Percentiles rank a stretch among this genome's conserved stretches.
These are phyloP conservation scores for Pseudocheirus occidentalis DNA, from an alignment of 2,797 vertebrate species.

Conservation along the genomic window DNA sequence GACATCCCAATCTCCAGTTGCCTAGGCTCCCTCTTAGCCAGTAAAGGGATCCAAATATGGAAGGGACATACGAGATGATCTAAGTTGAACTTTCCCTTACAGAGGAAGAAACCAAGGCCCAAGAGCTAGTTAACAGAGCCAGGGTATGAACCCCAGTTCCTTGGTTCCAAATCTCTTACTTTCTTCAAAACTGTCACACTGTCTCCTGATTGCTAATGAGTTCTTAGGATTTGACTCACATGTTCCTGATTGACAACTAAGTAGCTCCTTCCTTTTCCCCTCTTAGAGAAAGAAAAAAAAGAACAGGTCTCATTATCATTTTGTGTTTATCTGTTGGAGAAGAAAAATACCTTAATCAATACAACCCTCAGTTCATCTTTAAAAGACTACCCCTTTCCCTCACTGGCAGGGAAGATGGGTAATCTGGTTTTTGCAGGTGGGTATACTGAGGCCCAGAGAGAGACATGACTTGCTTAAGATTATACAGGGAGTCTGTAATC, in stretches of 20 bases:
- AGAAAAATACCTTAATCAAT: not conserved
- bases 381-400: not conserved
- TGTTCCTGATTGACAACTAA: not conserved
- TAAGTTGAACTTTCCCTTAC: not conserved
- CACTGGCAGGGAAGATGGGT: not conserved
- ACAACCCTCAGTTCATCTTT: not conserved
- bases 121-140: not conserved
- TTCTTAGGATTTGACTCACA: not conserved
- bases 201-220: not conserved
- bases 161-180: not conserved
- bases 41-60: not conserved
- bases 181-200: not conserved
- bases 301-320: not conserved
- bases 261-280: not conserved
- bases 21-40: not conserved
- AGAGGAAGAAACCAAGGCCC: not conserved
- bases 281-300: not conserved
- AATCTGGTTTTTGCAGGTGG: not conserved
- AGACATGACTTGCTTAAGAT: not conserved
- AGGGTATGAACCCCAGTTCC: not conserved
- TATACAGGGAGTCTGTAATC: not conserved
- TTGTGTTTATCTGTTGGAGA: not conserved
- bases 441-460: not conserved
- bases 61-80: not conserved
- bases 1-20: not conserved